These are phyloP conservation scores for Caradrina clavipalpis DNA, from an alignment of 2,888 invertebrate genomes.

Conservation along the genomic window DNA sequence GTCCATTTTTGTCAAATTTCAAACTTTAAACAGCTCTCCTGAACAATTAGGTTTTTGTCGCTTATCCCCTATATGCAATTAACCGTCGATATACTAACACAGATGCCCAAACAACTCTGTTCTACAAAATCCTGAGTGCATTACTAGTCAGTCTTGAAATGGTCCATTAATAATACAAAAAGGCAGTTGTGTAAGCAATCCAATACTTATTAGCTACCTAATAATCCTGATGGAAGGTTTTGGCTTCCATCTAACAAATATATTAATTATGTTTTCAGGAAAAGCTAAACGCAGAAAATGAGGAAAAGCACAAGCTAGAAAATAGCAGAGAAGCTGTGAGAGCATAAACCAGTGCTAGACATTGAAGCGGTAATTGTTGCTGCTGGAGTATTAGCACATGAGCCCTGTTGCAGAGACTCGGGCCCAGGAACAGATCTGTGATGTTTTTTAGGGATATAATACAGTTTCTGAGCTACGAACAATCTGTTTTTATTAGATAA, in stretches of 20 bases:
- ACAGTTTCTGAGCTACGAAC: slow-evolving; percentile 31
- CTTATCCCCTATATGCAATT: too few species aligned
- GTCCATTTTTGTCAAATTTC: too few species aligned
- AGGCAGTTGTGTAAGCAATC: too few species aligned
- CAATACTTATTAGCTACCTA: too few species aligned
- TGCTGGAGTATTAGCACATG: neutral
- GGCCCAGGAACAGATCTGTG: slow-evolving; percentile 37
- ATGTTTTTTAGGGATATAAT: slow-evolving; percentile 39
- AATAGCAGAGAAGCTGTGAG: slow-evolving; percentile 89
- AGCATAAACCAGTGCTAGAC: slow-evolving; percentile 67
- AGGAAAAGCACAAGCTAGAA: slow-evolving; percentile 90
- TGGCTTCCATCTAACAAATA: neutral
- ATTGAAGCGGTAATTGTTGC: slow-evolving; percentile 3
- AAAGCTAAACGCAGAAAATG: slow-evolving; percentile 91
- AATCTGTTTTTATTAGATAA: slow-evolving; percentile 29
- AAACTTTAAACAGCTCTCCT: too few species aligned
- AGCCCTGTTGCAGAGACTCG: neutral
- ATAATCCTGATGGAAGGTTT: neutral
- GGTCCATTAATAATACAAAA: too few species aligned
- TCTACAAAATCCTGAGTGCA: too few species aligned
- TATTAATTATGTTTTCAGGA: slow-evolving; percentile 74
- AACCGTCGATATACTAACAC: too few species aligned
- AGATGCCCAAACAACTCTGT: too few species aligned
- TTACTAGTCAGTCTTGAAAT: too few species aligned
- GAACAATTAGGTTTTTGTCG: too few species aligned